Evolutionary conservation across 2,113 vertebrate genomes (phyloP), one percentile per base, ranked within the genome.

Genomic region (Butorides virescens): DNA sequence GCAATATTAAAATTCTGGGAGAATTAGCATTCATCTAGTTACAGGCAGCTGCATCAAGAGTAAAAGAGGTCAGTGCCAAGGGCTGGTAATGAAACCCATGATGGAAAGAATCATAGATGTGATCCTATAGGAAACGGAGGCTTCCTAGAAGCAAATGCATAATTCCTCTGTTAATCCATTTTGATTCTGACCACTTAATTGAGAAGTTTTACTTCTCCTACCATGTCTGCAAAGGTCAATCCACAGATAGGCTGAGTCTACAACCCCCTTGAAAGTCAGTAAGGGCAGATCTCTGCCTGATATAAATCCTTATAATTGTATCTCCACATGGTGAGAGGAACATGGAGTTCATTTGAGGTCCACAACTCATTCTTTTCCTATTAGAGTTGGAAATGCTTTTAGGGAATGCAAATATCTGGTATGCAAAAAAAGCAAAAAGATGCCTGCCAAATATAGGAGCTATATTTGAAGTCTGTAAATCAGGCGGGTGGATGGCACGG

Each of bases 391-490:
- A 86, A 94, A 82, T 49, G 27, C 46, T 90, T 93, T 82, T 77
- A 83, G 59, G 55, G n/a, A 86, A 87, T 67, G 42, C 52, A 78
- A 63, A 29, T 67, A 81, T 47, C 37, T 36, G 3, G 30, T 66
- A 39, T 26, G 42, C 14, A 50, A 58, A 75, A 86, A 78, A 58
- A 19, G 3, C 19, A 39, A 53, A 83, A 91, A 78, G 18, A 71
- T 53, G 27, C 32, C 39, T 88, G 70, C 56, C 66, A 92, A 91
- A 81, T 52, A 85, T 4, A 88, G 73, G 47, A n/a, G 10, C 23
- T 86, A 6, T 88, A 77, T 95, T 93, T 93, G 71, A 91, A 95
- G 32, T 30, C 63, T 50, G 65, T 67, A 80, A 62, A 74, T 92
- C 26, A 52, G 37, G 77, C 6, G 2, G 22, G 61, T 56, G 39